Percentiles rank a stretch among this genome's conserved stretches.
Evolutionary conservation across 2,888 invertebrate species (phyloP).

Genomic region (Polydrusus cervinus): DNA sequence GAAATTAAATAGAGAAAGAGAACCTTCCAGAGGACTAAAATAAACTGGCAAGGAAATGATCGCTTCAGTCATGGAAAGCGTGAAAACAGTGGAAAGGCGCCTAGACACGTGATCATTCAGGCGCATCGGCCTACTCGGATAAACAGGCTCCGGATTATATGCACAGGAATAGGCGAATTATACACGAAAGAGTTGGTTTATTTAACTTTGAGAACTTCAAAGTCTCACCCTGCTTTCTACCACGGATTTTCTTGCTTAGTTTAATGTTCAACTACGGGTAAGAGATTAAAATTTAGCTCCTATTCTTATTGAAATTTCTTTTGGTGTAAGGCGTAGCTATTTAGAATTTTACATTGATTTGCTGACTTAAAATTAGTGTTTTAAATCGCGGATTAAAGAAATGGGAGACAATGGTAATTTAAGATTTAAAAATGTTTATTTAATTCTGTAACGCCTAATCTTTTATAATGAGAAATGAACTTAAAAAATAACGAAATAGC

Average conservation of each 20-base stretch:
- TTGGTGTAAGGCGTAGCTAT: background rate
- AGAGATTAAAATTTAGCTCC: slow-evolving; percentile 41
- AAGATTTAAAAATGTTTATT: no score
- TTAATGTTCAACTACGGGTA: slow-evolving; percentile 33
- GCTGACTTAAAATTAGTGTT: no score
- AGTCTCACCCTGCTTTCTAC: slow-evolving; percentile 30
- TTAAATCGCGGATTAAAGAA: no score
- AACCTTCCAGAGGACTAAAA: slow-evolving; percentile 38
- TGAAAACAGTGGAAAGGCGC: slow-evolving; percentile 35
- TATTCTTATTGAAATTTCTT: slow-evolving; percentile 38
- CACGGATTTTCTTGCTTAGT: slow-evolving; percentile 45
- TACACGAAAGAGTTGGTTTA: slow-evolving; percentile 46
- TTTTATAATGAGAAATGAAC: no score
- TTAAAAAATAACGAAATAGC: no score
- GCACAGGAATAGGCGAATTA: slow-evolving; percentile 47
- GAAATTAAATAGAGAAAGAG: slow-evolving; percentile 24
- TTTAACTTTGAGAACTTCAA: slow-evolving; percentile 48
- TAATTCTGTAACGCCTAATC: no score
- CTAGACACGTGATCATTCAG: slow-evolving; percentile 45
- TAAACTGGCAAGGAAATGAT: slow-evolving; percentile 34
- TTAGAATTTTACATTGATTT: no score
- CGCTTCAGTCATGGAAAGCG: slow-evolving; percentile 37
- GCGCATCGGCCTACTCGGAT: slow-evolving; percentile 43
- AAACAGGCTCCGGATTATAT: slow-evolving; percentile 37
- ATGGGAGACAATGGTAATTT: no score